Conservation (phyloP, 2,113 vertebrate species). For the Alethe diademata region DNA sequence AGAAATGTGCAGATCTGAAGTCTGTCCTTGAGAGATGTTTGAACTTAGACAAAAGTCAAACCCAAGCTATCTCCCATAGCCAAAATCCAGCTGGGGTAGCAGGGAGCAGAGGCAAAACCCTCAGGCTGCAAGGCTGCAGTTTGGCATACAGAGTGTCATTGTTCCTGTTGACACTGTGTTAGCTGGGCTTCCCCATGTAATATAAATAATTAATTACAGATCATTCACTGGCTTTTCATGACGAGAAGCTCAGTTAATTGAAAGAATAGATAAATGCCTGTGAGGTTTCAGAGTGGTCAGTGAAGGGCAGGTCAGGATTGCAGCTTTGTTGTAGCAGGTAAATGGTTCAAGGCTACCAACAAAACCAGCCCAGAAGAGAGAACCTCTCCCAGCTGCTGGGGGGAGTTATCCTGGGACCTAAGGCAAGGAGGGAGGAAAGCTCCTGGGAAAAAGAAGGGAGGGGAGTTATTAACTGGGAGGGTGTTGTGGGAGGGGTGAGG, state of each 20-base stretch:
- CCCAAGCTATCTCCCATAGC: neutral
- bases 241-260: neutral
- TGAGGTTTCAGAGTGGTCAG: neutral
- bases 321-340: neutral
- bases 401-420: neutral
- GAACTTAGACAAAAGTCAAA: neutral
- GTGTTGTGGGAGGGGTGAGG: neutral
- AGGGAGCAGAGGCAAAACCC: neutral
- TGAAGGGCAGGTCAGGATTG: neutral
- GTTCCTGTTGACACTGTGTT: constrained; percentile 4
- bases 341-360: neutral
- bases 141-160: neutral
- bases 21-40: neutral
- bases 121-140: neutral
- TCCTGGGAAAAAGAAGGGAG: neutral
- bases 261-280: neutral
- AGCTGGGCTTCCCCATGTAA: neutral
- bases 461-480: neutral
- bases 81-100: neutral
- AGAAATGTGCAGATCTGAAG: neutral
- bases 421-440: neutral
- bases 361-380: neutral
- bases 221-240: neutral
- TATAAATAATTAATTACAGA: constrained; percentile 35
- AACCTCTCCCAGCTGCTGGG: neutral